Evolutionary conservation across 2,113 vertebrate genomes (phyloP).

Genomic region (Arizona elegans): DNA sequence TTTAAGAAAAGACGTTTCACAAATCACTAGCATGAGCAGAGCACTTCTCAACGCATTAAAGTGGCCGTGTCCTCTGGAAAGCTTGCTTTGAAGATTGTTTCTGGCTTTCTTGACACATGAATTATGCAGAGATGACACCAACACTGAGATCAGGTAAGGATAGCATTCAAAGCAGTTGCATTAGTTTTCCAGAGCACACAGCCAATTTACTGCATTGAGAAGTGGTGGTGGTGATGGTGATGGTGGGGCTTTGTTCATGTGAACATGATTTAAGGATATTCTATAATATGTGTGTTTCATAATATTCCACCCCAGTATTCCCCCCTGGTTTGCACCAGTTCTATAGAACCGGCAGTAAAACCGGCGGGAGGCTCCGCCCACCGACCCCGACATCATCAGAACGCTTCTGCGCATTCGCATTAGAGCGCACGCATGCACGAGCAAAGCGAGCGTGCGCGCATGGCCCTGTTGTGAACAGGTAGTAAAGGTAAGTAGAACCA

Average conservation of each 20-base stretch:
- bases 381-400: no score
- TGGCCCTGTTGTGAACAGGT: no score
- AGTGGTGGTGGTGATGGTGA: neutral
- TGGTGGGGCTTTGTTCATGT: neutral
- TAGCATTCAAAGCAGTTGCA: neutral
- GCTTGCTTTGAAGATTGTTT: neutral
- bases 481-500: no score
- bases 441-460: no score
- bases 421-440: no score
- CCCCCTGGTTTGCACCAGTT: no score
- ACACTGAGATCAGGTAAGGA: neutral
- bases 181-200: neutral
- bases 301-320: neutral
- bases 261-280: neutral
- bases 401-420: no score
- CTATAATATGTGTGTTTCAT: neutral
- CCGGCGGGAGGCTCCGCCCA: no score
- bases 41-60: neutral
- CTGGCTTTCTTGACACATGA: neutral
- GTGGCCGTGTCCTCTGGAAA: neutral
- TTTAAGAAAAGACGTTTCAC: neutral
- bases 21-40: neutral
- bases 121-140: neutral
- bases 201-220: neutral
- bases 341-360: no score